Evolutionary conservation across 92 coral and sea anemone genomes (phyloP).

Genomic region (Diadumene lineata): DNA sequence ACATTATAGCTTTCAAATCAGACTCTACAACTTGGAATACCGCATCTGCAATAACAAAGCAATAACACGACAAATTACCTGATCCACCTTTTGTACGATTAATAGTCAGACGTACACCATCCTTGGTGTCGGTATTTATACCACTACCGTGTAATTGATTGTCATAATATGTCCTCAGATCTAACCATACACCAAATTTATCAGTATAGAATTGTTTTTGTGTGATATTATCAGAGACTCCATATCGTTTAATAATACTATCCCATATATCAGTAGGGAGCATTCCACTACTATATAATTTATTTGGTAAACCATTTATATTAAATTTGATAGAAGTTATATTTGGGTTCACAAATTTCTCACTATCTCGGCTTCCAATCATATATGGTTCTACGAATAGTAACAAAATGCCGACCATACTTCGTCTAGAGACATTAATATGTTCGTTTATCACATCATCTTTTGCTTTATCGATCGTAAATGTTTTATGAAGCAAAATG

Average conservation of each 20-base stretch:
- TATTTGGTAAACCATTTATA: slow-evolving; percentile 25
- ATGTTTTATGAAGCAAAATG: slow-evolving; percentile 17
- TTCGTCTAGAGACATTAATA: neutral
- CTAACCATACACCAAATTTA: slow-evolving; percentile 29
- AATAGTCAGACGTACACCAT: slow-evolving; percentile 36
- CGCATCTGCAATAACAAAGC: slow-evolving; percentile 22
- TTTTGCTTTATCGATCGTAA: neutral
- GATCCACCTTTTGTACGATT: slow-evolving; percentile 28
- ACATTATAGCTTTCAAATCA: neutral
- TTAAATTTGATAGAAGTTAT: slow-evolving; percentile 15
- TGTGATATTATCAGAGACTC: neutral
- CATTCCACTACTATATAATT: slow-evolving; percentile 7
- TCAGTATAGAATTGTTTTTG: slow-evolving; percentile 20
- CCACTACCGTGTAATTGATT: slow-evolving; percentile 30
- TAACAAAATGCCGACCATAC: slow-evolving; percentile 3
- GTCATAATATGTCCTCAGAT: slow-evolving; percentile 27
- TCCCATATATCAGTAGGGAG: slow-evolving; percentile 2
- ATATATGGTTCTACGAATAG: slow-evolving; percentile 6
- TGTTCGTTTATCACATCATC: slow-evolving; percentile 22
- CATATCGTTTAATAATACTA: slow-evolving; percentile 9
- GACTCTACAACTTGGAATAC: neutral
- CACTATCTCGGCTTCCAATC: neutral
- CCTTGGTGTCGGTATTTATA: slow-evolving; percentile 23
- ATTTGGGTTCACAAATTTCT: slow-evolving; percentile 25
- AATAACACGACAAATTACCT: slow-evolving; percentile 17